phyloP scores from a whole-genome alignment of 2,113 vertebrate species.

The Proteles cristata region DNA sequence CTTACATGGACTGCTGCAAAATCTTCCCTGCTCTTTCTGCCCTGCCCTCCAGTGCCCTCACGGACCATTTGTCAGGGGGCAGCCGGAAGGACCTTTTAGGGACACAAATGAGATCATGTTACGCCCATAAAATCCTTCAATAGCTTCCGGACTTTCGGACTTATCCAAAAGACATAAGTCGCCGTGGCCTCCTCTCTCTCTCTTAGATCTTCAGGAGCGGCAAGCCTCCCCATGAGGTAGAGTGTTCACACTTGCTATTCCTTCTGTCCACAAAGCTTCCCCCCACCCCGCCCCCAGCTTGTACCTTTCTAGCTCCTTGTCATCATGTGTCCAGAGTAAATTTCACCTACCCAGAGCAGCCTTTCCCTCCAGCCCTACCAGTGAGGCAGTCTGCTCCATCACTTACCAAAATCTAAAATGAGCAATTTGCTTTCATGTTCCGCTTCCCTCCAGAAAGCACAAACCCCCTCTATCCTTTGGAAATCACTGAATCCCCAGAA shows the following conservation, averaged over 20 bases:
- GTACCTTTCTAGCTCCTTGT: background rate
- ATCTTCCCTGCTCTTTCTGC: background rate
- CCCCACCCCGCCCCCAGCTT: no score
- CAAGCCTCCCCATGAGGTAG: fast-evolving
- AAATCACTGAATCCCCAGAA: background rate
- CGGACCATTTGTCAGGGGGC: background rate
- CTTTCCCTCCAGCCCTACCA: background rate
- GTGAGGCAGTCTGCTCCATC: background rate
- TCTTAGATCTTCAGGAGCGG: background rate
- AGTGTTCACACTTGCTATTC: background rate
- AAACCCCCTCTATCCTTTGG: background rate
- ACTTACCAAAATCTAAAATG: background rate
- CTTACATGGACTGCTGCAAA: background rate
- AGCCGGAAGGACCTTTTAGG: background rate
- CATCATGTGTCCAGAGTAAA: background rate
- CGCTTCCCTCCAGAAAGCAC: background rate
- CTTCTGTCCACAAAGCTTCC: background rate
- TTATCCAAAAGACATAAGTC: background rate
- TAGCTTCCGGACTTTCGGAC: background rate
- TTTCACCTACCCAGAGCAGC: background rate
- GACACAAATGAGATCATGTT: background rate
- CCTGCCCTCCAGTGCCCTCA: background rate
- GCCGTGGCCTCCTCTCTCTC: background rate
- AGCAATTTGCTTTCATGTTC: background rate
- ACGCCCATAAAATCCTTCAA: background rate